Base-by-base conservation (phyloP, 2,888 invertebrate genomes). In the Unio pictorum region DNA sequence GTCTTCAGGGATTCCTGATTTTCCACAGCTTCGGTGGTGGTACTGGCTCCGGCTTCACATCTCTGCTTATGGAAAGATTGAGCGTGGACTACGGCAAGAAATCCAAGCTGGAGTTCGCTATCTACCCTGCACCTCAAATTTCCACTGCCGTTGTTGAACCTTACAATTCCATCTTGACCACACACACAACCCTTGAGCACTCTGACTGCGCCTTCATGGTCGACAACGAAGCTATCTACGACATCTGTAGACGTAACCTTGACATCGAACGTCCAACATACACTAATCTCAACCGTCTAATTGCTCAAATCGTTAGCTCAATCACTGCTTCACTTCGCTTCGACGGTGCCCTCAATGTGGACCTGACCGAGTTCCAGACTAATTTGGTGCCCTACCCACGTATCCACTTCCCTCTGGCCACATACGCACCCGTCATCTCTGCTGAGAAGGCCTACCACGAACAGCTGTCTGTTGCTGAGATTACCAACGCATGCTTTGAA, bases 351-450 rank as follows among this genome's bases (percentile, higher is more conserved):
- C 84, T 91, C 5, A 91, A 91, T 73, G 91, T 91, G 15, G 91
- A 91, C 78, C 78, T 91, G 71, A 91, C 90, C 6, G 91, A 91
- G 81, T 91, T 91, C 81, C 91, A 91, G 84, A 90, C 90, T 61
- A 90, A 90, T 79, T 83, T 91, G 82, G 90, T 90, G 59, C 88
- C 88, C 17, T 88, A 88, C 76, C 88, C 88, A 74, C 81, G 85
- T 70, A 97, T 98, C 81, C 97, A 97, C 89, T 96, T 95, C 90
- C 96, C 96, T 1, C 75, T 81, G 71, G 91, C 75, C 95, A 91
- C 97, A 18, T 96, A 96, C 89, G 96, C 96, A 55, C 96, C 96
- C 45, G 95, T 97, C 88, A 96, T 97, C 91, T 96, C 96, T 1
- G 95, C 96, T 73, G 97, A 97, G 91, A 96, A 96, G 91, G 97